Evolutionary conservation across 2,113 vertebrate genomes (phyloP).

Genomic region (crab-eating macaque (Macaca fascicularis)): T2T-MFA8v1.1 NC_088375.1:119366501-119367000

Average conservation of each 20-base stretch:
- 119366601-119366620: not conserved
- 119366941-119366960: not conserved
- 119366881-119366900: not conserved
- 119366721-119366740: not conserved
- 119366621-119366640: not conserved
- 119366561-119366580: not conserved
- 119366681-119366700: not conserved
- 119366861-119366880: not conserved
- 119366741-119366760: not conserved
- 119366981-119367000: not conserved
- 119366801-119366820: not conserved
- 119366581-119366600: not conserved
- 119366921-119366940: not conserved
- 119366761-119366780: not conserved
- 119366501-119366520: not conserved
- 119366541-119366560: not conserved
- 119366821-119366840: not conserved
- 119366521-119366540: not conserved
- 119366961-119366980: not conserved
- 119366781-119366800: not conserved
- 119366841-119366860: not conserved
- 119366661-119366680: not conserved
- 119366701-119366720: not conserved
- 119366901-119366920: not conserved
- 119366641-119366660: not conserved